A percentile compares a stretch with the other conserved stretches of the same genome.
Conservation (phyloP, 30 jellyfish, hydroid and myxozoan species). For the Hydractinia symbiolongicarpus region DNA sequence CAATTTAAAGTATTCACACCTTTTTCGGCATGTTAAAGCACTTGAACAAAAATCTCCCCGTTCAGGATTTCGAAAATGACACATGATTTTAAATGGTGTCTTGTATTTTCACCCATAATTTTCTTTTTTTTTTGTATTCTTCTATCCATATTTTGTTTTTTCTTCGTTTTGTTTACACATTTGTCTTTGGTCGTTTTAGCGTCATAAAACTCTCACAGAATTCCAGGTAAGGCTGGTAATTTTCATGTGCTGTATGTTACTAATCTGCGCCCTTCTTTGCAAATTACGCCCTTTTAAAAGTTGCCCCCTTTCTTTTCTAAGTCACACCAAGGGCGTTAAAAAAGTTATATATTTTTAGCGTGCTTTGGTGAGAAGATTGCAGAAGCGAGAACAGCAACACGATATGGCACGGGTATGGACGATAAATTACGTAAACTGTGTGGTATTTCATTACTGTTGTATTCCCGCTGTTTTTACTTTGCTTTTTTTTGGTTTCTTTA, state of each 20-base stretch:
- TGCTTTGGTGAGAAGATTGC: slow-evolving; percentile 66
- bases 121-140: neutral
- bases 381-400: slow-evolving; percentile 68
- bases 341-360: slow-evolving; percentile 17
- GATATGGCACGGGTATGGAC: slow-evolving; percentile 39
- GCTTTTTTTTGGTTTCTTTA: too few relatives aligned
- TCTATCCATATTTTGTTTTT: too few relatives aligned
- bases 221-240: slow-evolving; percentile 58
- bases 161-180: neutral
- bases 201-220: slow-evolving; percentile 89
- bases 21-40: too few relatives aligned
- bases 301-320: too few relatives aligned
- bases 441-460: too few relatives aligned
- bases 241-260: neutral
- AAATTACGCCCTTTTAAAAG: too few relatives aligned
- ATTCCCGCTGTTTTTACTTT: too few relatives aligned
- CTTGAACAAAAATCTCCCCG: neutral
- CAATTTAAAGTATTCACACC: too few relatives aligned
- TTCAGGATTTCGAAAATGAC: neutral
- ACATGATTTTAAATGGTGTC: neutral
- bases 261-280: too few relatives aligned
- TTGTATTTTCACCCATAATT: neutral
- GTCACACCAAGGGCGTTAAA: too few relatives aligned
- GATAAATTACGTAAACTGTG: too few relatives aligned
- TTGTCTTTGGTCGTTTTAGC: slow-evolving; percentile 31